Conservation (phyloP, 1,140 invertebrate genomes). For the Camponotus floridanus region DNA sequence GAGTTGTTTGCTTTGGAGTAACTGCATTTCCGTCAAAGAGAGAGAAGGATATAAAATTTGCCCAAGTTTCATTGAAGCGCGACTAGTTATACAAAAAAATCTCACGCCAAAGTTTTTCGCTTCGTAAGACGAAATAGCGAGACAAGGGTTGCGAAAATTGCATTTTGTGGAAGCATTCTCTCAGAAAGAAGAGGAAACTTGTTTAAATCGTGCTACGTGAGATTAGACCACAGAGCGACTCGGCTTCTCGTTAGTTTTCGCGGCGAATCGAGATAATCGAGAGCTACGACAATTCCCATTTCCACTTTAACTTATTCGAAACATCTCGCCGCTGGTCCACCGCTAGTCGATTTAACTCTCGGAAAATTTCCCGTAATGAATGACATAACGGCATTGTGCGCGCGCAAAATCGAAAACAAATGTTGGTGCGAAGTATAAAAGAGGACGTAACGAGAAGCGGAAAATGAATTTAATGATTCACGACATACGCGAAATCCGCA, state of each 20-base stretch:
- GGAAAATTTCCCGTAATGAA: constrained; percentile 42
- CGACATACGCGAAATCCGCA: constrained; percentile 15
- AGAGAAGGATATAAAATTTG: constrained; percentile 36
- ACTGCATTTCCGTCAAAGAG: not conserved
- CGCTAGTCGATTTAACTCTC: constrained; percentile 36
- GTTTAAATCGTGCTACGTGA: constrained; percentile 49
- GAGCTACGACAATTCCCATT: constrained; percentile 60
- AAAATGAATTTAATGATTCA: constrained; percentile 52
- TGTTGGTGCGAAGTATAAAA: constrained; percentile 7
- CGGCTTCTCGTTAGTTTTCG: constrained; percentile 35
- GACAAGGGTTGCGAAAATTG: not conserved
- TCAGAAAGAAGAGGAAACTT: constrained; percentile 44
- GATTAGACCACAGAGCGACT: constrained; percentile 49
- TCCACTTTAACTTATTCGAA: constrained; percentile 54
- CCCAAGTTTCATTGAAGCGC: constrained; percentile 29
- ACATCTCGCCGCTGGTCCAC: constrained; percentile 12
- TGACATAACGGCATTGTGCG: not conserved
- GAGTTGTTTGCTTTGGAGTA: constrained; percentile 6
- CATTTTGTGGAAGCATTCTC: constrained; percentile 24
- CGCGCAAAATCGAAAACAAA: constrained; percentile 35
- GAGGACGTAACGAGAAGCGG: not conserved
- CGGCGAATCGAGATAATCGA: constrained; percentile 52
- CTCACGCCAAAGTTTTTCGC: constrained; percentile 20
- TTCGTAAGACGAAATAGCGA: not conserved
- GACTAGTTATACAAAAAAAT: constrained; percentile 15